phyloP scores from a whole-genome alignment of 2,797 vertebrate species.

The Pangasius macronema region DNA sequence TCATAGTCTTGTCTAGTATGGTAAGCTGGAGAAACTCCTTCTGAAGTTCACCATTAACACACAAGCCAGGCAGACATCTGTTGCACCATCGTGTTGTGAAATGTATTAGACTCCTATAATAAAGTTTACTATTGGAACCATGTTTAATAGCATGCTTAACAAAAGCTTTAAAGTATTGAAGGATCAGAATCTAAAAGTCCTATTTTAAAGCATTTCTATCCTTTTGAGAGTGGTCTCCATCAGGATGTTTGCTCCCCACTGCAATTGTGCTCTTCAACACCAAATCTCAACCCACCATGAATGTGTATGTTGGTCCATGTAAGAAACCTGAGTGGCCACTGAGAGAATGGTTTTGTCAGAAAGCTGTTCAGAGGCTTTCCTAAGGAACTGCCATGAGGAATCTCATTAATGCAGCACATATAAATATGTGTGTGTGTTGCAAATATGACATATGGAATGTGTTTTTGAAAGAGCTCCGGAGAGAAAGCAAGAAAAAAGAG shows the following conservation, averaged over 20 bases:
- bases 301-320: neutral
- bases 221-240: neutral
- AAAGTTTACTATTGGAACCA: neutral
- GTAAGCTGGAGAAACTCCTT: neutral
- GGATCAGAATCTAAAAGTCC: neutral
- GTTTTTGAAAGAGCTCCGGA: neutral
- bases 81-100: neutral
- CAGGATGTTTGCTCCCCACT: neutral
- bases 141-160: neutral
- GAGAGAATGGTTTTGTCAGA: neutral
- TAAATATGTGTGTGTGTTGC: neutral
- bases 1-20: neutral
- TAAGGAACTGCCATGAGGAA: neutral
- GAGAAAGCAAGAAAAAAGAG: neutral
- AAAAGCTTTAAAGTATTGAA: neutral
- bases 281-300: neutral
- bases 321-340: constrained; percentile 11
- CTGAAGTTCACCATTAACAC: neutral
- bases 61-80: neutral
- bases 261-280: neutral
- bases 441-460: constrained; percentile 7
- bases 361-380: neutral
- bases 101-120: neutral
- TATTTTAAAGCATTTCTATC: neutral
- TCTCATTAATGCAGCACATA: neutral